Conservation (phyloP, 2,888 invertebrate species). For the Drosophila lutescens region DNA sequence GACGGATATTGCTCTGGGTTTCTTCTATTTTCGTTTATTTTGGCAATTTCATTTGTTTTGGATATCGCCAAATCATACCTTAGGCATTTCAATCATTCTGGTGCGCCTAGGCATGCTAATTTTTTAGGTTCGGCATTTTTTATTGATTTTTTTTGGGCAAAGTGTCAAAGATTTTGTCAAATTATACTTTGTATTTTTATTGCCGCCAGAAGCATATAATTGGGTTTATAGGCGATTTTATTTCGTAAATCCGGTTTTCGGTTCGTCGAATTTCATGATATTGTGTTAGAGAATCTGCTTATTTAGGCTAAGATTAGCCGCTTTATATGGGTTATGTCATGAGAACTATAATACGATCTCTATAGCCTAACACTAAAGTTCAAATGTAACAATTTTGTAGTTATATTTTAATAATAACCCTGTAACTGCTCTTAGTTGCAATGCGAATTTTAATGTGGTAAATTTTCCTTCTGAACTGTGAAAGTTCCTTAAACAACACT, state of each 20-base stretch:
- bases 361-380: neutral
- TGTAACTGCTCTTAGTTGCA: neutral
- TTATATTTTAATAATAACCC: neutral
- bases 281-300: neutral
- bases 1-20: slow-evolving; percentile 19
- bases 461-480: neutral
- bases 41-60: slow-evolving; percentile 19
- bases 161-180: slow-evolving; percentile 9
- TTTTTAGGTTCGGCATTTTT: slow-evolving; percentile 3
- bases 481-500: neutral
- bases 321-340: too few species aligned
- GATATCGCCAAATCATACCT: slow-evolving; percentile 52
- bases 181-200: slow-evolving; percentile 16
- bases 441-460: slow-evolving; percentile 48
- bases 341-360: neutral
- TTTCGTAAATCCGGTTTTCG: neutral
- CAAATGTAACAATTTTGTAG: neutral
- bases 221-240: slow-evolving; percentile 8
- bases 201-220: slow-evolving; percentile 15
- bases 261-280: slow-evolving; percentile 14
- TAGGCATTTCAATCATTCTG: slow-evolving; percentile 55
- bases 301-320: neutral
- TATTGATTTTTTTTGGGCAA: slow-evolving; percentile 27
- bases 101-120: slow-evolving; percentile 43
- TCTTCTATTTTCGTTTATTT: slow-evolving; percentile 20